phyloP scores from a whole-genome alignment of 2,113 vertebrate genomes.

The Actinemys pallida region DNA sequence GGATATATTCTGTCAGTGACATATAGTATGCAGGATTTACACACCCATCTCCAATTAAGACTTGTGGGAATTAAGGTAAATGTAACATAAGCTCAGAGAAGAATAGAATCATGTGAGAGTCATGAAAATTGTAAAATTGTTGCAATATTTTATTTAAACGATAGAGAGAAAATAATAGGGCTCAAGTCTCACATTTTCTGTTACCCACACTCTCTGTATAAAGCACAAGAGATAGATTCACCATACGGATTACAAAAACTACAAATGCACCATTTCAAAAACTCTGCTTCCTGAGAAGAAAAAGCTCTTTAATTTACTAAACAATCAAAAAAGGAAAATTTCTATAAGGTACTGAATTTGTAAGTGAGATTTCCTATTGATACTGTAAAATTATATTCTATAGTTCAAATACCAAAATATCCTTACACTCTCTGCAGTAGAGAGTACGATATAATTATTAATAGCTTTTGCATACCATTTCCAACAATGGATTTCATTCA shows the following conservation, averaged over 20 bases:
- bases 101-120: neutral
- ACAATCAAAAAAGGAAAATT: neutral
- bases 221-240: neutral
- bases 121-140: neutral
- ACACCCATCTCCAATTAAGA: neutral
- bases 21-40: neutral
- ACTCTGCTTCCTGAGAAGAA: neutral
- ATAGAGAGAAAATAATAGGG: neutral
- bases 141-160: neutral
- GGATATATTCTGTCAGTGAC: neutral
- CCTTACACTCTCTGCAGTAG: neutral
- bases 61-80: neutral
- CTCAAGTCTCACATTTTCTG: neutral
- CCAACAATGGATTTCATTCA: neutral
- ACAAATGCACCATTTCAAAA: neutral
- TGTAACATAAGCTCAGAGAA: neutral
- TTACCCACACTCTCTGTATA: neutral
- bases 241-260: neutral
- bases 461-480: neutral
- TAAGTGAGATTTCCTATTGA: neutral
- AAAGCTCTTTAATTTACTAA: neutral
- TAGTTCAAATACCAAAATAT: neutral
- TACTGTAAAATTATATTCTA: neutral
- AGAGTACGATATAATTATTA: neutral
- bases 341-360: neutral